phyloP scores from a whole-genome alignment of 2,888 invertebrate species.

The Laothoe populi region DNA sequence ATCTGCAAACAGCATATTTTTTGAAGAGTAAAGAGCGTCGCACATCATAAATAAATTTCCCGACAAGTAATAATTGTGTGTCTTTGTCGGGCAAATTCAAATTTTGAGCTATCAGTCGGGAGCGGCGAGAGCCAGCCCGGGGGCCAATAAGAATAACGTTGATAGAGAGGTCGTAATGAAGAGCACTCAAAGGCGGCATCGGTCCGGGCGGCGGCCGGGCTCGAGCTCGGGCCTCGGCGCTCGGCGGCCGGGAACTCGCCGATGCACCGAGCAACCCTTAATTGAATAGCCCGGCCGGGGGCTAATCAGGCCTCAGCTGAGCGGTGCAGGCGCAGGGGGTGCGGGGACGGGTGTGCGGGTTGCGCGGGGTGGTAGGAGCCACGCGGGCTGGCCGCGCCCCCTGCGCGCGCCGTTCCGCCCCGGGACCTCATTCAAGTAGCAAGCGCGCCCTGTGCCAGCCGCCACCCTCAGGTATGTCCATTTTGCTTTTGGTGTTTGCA shows the following conservation, averaged over 20 bases:
- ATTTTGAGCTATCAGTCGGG: constrained; percentile 27
- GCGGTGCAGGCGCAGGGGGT: constrained; percentile 56
- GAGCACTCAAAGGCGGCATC: constrained; percentile 67
- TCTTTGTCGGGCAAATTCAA: constrained; percentile 21
- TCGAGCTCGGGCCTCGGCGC: constrained; percentile 41
- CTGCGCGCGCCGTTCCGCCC: constrained; percentile 85
- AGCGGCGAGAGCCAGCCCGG: constrained; percentile 43
- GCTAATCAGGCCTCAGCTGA: constrained; percentile 84
- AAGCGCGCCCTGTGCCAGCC: constrained; percentile 81
- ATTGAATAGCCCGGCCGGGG: constrained; percentile 81
- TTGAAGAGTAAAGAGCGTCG: neutral
- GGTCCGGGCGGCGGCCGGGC: constrained; percentile 53
- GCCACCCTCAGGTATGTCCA: constrained; percentile 83
- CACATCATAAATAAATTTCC: constrained; percentile 9
- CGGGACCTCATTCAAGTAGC: constrained; percentile 81
- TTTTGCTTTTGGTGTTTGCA: constrained; percentile 82
- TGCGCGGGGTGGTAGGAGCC: constrained; percentile 76
- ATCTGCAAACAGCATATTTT: neutral
- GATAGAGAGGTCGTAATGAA: constrained; percentile 72
- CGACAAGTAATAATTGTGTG: constrained; percentile 14
- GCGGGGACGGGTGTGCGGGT: constrained; percentile 36
- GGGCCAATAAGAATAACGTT: constrained; percentile 64
- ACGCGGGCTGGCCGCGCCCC: constrained; percentile 86
- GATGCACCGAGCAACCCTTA: constrained; percentile 80
- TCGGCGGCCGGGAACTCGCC: constrained; percentile 57